phyloP scores from a whole-genome alignment of 92 coral and sea anemone genomes.

The Epizoanthus fatuus region DNA sequence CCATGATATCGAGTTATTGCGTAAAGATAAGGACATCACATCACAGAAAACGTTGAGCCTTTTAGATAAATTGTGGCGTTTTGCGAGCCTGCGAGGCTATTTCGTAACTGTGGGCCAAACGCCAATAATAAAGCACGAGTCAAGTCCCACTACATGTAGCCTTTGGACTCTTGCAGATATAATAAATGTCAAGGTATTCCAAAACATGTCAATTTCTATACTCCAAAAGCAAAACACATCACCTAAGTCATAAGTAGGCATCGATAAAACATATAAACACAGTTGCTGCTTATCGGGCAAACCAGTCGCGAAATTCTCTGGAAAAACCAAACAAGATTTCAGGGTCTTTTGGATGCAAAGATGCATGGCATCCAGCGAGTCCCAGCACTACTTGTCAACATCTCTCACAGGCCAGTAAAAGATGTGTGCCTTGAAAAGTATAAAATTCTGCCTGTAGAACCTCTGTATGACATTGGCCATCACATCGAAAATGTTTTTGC shows the following conservation, averaged over 20 bases:
- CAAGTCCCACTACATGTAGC: neutral
- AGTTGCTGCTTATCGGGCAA: neutral
- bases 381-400: conserved; percentile 52
- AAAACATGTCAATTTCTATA: conserved; percentile 3
- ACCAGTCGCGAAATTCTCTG: too few relatives aligned
- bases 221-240: conserved; percentile 16
- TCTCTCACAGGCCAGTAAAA: conserved; percentile 44
- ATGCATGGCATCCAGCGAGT: conserved; percentile 58
- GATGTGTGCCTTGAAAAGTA: conserved; percentile 37
- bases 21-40: neutral
- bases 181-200: conserved; percentile 5
- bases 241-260: neutral
- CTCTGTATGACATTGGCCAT: conserved; percentile 13
- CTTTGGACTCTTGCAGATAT: conserved; percentile 6
- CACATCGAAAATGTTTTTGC: too few relatives aligned
- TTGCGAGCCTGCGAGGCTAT: neutral
- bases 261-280: neutral
- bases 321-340: conserved; percentile 59
- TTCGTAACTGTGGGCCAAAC: neutral
- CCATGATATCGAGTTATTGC: neutral
- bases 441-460: conserved; percentile 59
- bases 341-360: conserved; percentile 13
- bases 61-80: neutral
- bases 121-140: neutral
- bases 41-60: neutral